Percentiles rank a stretch among this genome's conserved stretches.
Conservation (phyloP, 2,113 vertebrate genomes). For the Puma concolor region DNA sequence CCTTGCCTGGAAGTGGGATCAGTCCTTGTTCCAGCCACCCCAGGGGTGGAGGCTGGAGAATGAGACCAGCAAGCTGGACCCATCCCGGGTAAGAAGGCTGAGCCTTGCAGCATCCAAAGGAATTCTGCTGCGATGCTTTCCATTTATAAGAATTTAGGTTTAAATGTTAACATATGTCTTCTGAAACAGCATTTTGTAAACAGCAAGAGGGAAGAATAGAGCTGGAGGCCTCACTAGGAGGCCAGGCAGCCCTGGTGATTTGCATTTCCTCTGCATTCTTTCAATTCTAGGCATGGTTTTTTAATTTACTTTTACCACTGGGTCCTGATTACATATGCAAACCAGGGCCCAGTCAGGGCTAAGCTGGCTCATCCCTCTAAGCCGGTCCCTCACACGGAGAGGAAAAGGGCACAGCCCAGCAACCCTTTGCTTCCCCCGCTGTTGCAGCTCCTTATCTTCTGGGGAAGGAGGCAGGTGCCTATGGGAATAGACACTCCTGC, state of each 20-base stretch:
- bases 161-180: background rate
- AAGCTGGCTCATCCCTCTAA: background rate
- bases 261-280: background rate
- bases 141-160: background rate
- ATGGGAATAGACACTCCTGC: background rate
- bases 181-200: background rate
- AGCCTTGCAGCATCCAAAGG: background rate
- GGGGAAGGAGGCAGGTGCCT: background rate
- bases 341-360: background rate
- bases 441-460: background rate
- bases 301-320: constrained; percentile 23
- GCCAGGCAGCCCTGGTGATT: background rate
- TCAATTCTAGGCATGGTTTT: background rate
- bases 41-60: background rate
- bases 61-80: background rate
- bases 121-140: background rate
- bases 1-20: background rate
- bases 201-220: background rate
- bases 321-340: constrained; percentile 21
- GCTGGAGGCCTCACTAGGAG: background rate
- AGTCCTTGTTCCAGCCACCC: background rate
- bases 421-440: background rate
- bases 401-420: background rate
- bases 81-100: background rate
- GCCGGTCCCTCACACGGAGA: background rate